Conservation (phyloP, 1,140 invertebrate species). For the Diabrotica virgifera region DNA sequence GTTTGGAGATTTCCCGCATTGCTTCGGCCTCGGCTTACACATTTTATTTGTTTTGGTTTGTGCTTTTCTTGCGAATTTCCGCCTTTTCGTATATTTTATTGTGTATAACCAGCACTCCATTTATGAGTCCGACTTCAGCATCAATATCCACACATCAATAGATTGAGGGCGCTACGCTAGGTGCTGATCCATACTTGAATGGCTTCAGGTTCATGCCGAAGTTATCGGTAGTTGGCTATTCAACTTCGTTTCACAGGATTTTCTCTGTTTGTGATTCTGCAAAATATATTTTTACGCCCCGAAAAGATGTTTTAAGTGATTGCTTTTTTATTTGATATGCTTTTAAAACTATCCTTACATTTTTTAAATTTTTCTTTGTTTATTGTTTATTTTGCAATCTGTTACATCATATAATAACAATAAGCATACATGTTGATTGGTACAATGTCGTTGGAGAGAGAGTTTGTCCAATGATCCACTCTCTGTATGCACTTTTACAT, state of each 20-base stretch:
- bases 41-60: constrained; percentile 12
- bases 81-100: constrained; percentile 10
- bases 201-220: constrained; percentile 14
- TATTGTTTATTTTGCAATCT: too few relatives aligned
- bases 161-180: neutral
- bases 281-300: constrained; percentile 4
- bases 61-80: neutral
- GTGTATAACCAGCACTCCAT: constrained; percentile 12
- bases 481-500: too few relatives aligned
- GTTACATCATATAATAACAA: too few relatives aligned
- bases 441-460: too few relatives aligned
- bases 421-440: too few relatives aligned
- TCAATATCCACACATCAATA: constrained; percentile 18
- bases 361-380: too few relatives aligned
- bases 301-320: neutral
- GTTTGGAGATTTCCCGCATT: too few relatives aligned
- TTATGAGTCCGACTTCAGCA: constrained; percentile 11
- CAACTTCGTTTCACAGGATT: constrained; percentile 11
- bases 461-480: too few relatives aligned
- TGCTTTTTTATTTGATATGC: neutral
- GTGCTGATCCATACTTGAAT: constrained; percentile 14
- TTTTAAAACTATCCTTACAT: neutral
- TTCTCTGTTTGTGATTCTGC: constrained; percentile 5
- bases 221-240: constrained; percentile 16
- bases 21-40: neutral